phyloP scores from a whole-genome alignment of 1,140 invertebrate genomes.

The Drosophila kepulauana region DNA sequence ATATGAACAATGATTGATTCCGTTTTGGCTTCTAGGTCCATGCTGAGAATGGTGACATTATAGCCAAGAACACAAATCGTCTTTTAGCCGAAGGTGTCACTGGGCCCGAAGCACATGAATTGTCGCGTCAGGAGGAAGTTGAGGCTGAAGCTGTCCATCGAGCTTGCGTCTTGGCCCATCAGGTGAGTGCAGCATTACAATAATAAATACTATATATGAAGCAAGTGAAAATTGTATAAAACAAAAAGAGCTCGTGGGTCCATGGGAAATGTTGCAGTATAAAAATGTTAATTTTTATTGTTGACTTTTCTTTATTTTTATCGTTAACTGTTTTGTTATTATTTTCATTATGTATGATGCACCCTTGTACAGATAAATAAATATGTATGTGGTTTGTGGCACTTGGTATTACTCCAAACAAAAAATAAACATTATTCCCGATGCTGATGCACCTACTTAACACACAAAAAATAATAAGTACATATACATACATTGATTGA shows the following conservation, averaged over 20 bases:
- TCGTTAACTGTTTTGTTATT: constrained; percentile 64
- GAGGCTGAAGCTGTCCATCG: constrained; percentile 98
- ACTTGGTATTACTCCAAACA: constrained; percentile 65
- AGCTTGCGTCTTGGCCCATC: constrained; percentile 97
- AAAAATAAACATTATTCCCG: constrained; percentile 24
- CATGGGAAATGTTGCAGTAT: not conserved
- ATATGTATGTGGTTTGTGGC: constrained; percentile 66
- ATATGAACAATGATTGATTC: not conserved
- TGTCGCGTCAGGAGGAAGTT: constrained; percentile 98
- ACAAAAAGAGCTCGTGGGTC: not conserved
- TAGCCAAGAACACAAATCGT: constrained; percentile 95
- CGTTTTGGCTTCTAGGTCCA: constrained; percentile 89
- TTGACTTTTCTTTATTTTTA: constrained; percentile 50
- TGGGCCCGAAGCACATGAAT: constrained; percentile 97
- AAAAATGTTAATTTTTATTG: constrained; percentile 14
- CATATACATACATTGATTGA: constrained; percentile 19
- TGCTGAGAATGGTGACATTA: constrained; percentile 98
- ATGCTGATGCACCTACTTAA: constrained; percentile 36
- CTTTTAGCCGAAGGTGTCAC: constrained; percentile 94
- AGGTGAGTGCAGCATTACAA: constrained; percentile 86
- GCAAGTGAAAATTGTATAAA: constrained; percentile 1
- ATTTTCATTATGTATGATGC: constrained; percentile 79
- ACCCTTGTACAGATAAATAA: constrained; percentile 72
- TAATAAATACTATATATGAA: not conserved
- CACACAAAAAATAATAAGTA: constrained; percentile 16